Evolutionary conservation across 1,140 invertebrate species (phyloP).

Genomic region (Rhyacophila brunnea): DNA sequence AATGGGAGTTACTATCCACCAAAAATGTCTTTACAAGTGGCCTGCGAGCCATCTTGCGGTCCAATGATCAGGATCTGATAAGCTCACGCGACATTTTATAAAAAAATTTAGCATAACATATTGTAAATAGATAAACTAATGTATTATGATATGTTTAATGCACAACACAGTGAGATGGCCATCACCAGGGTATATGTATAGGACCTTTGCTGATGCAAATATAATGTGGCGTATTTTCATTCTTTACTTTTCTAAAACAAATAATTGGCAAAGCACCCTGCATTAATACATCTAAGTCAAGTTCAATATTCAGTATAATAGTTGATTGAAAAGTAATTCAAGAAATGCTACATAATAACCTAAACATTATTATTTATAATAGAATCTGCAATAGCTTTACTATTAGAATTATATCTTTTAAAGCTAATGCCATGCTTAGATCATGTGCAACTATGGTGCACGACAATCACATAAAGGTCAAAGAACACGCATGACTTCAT

Average conservation of each 20-base stretch:
- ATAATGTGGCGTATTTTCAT: not conserved
- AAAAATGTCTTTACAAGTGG: not conserved
- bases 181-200: slow-evolving; percentile 9
- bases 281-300: slow-evolving; percentile 25
- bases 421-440: slow-evolving; percentile 8
- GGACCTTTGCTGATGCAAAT: not conserved
- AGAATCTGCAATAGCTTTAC: slow-evolving; percentile 14
- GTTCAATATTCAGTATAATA: slow-evolving; percentile 15
- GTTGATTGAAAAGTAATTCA: slow-evolving; percentile 18
- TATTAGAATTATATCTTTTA: slow-evolving; percentile 12
- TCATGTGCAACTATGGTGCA: not conserved
- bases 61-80: not conserved
- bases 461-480: slow-evolving; percentile 15
- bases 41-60: not conserved
- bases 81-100: slow-evolving; percentile 3
- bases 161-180: slow-evolving; percentile 23
- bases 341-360: slow-evolving; percentile 22
- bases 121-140: slow-evolving; percentile 14
- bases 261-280: slow-evolving; percentile 36
- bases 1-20: slow-evolving; percentile 3
- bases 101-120: not conserved
- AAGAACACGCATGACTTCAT: slow-evolving; percentile 2
- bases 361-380: slow-evolving; percentile 12
- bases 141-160: slow-evolving; percentile 31
- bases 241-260: slow-evolving; percentile 14